phyloP scores from a whole-genome alignment of 1,140 invertebrate species.

The Drosophila elegans region DNA sequence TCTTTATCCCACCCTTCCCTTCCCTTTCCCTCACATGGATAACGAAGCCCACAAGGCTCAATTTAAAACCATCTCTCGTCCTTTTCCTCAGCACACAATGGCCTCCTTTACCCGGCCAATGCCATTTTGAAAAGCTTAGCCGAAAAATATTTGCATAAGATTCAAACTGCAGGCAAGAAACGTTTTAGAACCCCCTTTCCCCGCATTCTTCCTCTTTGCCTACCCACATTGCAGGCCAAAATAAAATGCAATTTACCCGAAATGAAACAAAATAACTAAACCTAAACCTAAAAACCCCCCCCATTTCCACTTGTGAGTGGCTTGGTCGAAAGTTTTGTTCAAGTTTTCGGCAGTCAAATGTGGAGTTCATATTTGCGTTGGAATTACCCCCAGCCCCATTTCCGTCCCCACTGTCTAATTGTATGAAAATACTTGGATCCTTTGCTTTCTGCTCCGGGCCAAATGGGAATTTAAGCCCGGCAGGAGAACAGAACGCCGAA shows the following conservation, averaged over 20 bases:
- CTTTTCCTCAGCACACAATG: conserved; percentile 40
- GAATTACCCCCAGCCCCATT: conserved; percentile 5
- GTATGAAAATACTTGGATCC: conserved; percentile 76
- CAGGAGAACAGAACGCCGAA: not conserved
- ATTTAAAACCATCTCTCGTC: conserved; percentile 54
- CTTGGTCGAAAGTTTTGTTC: conserved; percentile 45
- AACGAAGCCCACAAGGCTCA: conserved; percentile 59
- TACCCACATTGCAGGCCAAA: conserved; percentile 20
- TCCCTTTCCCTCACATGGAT: conserved; percentile 13
- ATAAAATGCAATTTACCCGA: conserved; percentile 68
- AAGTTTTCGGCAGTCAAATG: conserved; percentile 61
- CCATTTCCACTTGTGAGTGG: conserved; percentile 15
- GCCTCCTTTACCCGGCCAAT: conserved; percentile 35
- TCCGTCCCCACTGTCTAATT: conserved; percentile 59
- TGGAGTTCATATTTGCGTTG: conserved; percentile 60
- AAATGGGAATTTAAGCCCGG: conserved; percentile 66
- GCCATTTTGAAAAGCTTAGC: conserved; percentile 70
- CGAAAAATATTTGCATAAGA: conserved; percentile 81
- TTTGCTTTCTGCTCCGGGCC: conserved; percentile 35
- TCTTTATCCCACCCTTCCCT: not conserved
- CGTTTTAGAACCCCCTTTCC: conserved; percentile 30
- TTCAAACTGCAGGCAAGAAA: conserved; percentile 76
- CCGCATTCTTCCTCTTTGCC: not conserved
- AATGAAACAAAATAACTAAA: conserved; percentile 69
- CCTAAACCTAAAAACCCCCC: not conserved